Evolutionary conservation across 2,113 vertebrate genomes (phyloP).

Genomic region (Odobenus rosmarus): DNA sequence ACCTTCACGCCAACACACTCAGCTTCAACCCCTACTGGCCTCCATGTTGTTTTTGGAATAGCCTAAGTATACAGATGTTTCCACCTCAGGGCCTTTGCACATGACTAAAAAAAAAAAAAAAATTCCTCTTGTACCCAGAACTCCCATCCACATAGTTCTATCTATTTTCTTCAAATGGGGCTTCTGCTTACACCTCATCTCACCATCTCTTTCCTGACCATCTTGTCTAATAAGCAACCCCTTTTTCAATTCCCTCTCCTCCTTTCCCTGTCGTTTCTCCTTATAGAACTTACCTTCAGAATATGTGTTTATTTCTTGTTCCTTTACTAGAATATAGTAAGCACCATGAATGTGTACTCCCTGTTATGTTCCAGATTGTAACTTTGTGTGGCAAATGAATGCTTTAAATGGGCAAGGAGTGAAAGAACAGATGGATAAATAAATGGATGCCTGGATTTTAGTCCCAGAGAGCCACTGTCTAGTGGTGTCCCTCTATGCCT

Average conservation of each 20-base stretch:
- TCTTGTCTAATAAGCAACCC: background rate
- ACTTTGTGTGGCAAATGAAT: background rate
- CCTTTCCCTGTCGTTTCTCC: background rate
- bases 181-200: background rate
- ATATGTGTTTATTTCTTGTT: background rate
- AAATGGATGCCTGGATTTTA: background rate
- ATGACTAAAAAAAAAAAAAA: background rate
- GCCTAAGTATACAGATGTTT: background rate
- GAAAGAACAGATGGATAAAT: background rate
- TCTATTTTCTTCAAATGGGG: background rate
- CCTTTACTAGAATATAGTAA: background rate
- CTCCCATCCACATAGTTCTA: background rate
- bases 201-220: background rate
- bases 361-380: background rate
- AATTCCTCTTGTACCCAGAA: background rate
- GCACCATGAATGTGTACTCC: background rate
- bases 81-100: background rate
- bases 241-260: background rate
- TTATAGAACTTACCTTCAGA: background rate
- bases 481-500: background rate
- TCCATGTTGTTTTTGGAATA: background rate
- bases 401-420: background rate
- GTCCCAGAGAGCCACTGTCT: background rate
- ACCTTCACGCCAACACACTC: too few relatives aligned
- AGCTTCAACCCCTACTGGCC: fast-evolving